phyloP scores from a whole-genome alignment of 2,797 vertebrate genomes.

The Acipenser oxyrinchus region DNA sequence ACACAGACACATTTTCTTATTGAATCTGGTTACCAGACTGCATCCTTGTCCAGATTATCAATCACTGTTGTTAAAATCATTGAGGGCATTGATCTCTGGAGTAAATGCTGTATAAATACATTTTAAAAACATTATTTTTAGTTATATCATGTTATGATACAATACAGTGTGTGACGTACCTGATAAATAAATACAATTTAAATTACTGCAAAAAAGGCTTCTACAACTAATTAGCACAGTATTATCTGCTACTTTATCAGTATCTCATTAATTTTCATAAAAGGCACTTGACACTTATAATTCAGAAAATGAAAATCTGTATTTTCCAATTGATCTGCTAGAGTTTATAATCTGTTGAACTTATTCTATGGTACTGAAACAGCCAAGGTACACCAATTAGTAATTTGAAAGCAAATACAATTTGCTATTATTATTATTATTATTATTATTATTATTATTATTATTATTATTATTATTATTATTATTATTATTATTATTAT shows the following conservation, averaged over 20 bases:
- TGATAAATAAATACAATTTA: background rate
- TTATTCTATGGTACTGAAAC: no score
- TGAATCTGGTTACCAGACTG: conserved; percentile 30
- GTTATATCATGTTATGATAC: background rate
- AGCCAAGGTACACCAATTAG: no score
- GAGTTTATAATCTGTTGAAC: no score
- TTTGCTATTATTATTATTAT: no score
- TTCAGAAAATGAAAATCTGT: background rate
- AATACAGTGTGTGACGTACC: background rate
- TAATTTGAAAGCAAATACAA: no score
- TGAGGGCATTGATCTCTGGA: background rate
- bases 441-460: no score
- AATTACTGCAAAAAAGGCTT: background rate
- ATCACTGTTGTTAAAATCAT: conserved; percentile 25
- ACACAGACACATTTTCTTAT: conserved; percentile 20
- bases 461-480: no score
- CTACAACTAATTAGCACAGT: background rate
- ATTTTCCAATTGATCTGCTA: background rate
- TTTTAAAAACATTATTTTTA: conserved; percentile 7
- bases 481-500: no score
- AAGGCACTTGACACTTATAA: background rate
- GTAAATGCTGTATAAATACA: background rate
- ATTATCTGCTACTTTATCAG: background rate
- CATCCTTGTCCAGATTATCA: conserved; percentile 27
- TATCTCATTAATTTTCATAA: background rate